phyloP scores from a whole-genome alignment of 2,888 invertebrate genomes.

The Drosophila gaucha region DNA sequence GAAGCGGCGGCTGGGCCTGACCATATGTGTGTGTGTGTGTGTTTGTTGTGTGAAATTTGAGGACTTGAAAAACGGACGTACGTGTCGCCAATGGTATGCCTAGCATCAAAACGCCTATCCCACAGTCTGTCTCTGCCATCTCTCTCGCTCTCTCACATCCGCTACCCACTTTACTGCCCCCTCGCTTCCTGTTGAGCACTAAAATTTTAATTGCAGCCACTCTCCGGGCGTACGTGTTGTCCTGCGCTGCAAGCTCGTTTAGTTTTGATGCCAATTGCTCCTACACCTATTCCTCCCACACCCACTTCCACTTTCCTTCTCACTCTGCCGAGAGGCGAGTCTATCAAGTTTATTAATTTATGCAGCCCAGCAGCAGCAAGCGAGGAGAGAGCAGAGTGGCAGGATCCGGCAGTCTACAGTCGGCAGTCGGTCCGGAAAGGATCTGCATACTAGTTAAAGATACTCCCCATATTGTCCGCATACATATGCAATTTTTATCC shows the following conservation, averaged over 20 bases:
- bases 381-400: not conserved
- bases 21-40: constrained; percentile 13
- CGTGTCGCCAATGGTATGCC: constrained; percentile 41
- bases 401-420: not conserved
- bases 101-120: constrained; percentile 9
- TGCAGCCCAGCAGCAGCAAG: constrained; percentile 54
- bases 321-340: constrained; percentile 1
- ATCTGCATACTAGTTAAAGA: constrained; percentile 47
- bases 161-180: not conserved
- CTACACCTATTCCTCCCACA: not conserved
- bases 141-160: not conserved
- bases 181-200: constrained; percentile 47
- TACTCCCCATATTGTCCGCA: constrained; percentile 40
- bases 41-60: constrained; percentile 56
- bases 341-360: constrained; percentile 78
- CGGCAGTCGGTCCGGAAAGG: constrained; percentile 10
- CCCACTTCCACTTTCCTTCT: not conserved
- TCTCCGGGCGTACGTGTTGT: constrained; percentile 65
- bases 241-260: constrained; percentile 68
- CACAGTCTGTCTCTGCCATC: not conserved
- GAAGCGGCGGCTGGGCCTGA: constrained; percentile 37
- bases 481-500: constrained; percentile 68
- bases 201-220: constrained; percentile 78
- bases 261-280: constrained; percentile 59
- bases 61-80: constrained; percentile 47